Base-by-base conservation (phyloP, 2,113 vertebrate species). In the Sardina pilchardus region DNA sequence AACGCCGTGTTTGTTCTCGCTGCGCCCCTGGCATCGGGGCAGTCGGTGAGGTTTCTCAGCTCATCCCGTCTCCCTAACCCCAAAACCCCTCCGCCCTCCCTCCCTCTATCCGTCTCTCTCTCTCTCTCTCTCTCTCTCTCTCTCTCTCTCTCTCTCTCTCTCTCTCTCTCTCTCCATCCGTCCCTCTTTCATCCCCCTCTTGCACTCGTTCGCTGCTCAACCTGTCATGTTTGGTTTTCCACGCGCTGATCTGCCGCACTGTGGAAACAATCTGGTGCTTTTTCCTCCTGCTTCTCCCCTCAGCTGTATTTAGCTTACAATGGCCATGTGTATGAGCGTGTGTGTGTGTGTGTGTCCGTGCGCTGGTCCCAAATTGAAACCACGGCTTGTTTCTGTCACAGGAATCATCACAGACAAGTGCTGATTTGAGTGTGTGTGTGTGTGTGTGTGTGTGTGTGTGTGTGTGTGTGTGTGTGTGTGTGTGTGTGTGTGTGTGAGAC, bases 211-310 rank as follows among this genome's bases (percentile, higher is more conserved):
- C 30, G 30, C 34, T 78, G 63, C 30, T 81, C 34, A 59, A 47
- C 6, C 43, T 21, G 24, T 26, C 42, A 10, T 19, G 78, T 67
- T 89, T 88, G 85, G n/a, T 84, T 84, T 88, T 89, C 88, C 43
- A 78, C 71, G 17, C 16, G 34, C 34, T 5, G 71, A 78, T 78
- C 71, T 78, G 71, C 71, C 34, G 12, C 71, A 78, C 71, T 16
- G 71, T 78, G 71, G 71, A 78, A 78, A 78, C 30, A 67, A 26
- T 67, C 63, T 78, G 34, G 1, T 71, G 63, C 26, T 71, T 71
- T n/a, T 59, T 24, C 63, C 63, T 30, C 26, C 63, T 9, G 63
- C 71, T 36, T 3, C 67, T 75, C 67, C 10, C 67, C 67, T 26
- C 30, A 14, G 67, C 67, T 34, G 26, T 34, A 36, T 78, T 78